Evolutionary conservation across 2,797 vertebrate genomes (phyloP).

Genomic region (Molossus molossus): DNA sequence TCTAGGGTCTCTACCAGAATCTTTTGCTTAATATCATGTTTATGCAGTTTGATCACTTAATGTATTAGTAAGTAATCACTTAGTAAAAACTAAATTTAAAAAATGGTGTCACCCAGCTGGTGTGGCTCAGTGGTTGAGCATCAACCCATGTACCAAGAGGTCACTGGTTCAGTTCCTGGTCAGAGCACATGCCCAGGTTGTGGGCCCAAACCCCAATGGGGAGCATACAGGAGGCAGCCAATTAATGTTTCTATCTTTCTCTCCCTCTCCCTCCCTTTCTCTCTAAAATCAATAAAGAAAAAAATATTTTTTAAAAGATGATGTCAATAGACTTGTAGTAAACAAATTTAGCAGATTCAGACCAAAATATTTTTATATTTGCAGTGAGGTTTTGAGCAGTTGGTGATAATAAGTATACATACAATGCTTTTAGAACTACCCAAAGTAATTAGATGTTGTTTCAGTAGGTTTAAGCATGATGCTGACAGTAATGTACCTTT

Average conservation of each 20-base stretch:
- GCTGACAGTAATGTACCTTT: neutral
- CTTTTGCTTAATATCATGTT: neutral
- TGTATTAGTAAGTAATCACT: neutral
- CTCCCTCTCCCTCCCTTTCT: no score
- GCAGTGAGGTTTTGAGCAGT: neutral
- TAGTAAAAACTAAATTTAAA: neutral
- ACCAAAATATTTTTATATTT: slow-evolving; percentile 28
- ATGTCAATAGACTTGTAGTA: no score
- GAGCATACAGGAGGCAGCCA: no score
- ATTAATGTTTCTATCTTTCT: no score
- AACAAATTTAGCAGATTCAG: neutral
- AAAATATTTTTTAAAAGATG: no score
- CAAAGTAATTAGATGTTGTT: neutral
- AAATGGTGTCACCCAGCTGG: neutral
- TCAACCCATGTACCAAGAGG: no score
- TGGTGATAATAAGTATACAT: neutral
- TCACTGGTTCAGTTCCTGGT: no score
- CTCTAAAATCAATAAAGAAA: no score
- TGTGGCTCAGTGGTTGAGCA: no score
- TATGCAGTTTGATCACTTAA: neutral
- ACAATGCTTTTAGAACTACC: neutral
- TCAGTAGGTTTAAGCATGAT: neutral
- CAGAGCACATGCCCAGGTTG: no score
- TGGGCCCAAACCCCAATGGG: no score
- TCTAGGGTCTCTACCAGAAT: neutral